A percentile compares a stretch with the other conserved stretches of the same genome.
Conservation (phyloP, 2,113 vertebrate species). For the Balaeniceps rex region DNA sequence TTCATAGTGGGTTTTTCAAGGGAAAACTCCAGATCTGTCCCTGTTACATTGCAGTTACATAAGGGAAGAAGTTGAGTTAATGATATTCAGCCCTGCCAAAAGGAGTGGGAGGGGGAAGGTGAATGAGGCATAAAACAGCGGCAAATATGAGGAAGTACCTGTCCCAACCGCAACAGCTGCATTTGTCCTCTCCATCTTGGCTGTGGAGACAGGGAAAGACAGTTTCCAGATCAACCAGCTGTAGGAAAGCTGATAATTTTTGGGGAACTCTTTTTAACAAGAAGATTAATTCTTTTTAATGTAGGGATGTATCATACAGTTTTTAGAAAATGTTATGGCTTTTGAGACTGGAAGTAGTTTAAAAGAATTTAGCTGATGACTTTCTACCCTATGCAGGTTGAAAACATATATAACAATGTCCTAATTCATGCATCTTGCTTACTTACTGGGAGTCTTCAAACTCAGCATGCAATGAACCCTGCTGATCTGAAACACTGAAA, state of each 20-base stretch:
- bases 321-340: neutral
- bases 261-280: neutral
- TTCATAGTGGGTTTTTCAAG: neutral
- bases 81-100: neutral
- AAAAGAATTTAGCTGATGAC: neutral
- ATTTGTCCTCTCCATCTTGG: neutral
- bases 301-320: neutral
- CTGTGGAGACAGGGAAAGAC: neutral
- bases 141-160: rapidly evolving
- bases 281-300: neutral
- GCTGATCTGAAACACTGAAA: neutral
- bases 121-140: neutral
- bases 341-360: neutral
- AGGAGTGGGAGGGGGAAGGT: neutral
- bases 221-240: neutral
- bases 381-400: neutral
- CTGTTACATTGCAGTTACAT: neutral
- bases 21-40: neutral
- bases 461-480: neutral
- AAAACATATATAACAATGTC: neutral
- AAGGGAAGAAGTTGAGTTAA: neutral
- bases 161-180: neutral
- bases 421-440: neutral
- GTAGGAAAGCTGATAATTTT: neutral
- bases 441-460: neutral